Evolutionary conservation across 2,113 vertebrate species (phyloP).

Genomic region (Romanogobio albipinnatus): DNA sequence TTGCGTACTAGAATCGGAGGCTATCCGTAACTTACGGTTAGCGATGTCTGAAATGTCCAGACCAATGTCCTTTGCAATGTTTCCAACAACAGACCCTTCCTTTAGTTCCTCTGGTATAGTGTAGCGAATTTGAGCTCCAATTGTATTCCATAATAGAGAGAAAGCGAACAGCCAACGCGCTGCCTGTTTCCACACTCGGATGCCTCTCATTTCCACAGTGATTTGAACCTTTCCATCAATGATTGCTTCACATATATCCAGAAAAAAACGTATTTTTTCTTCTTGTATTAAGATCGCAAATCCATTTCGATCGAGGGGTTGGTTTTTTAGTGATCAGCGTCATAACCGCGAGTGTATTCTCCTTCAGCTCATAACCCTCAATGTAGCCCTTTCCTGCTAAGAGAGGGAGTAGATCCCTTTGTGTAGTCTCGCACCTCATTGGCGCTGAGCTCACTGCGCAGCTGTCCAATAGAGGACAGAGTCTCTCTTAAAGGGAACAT

Average conservation of each 20-base stretch:
- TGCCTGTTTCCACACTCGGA: constrained; percentile 66
- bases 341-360: constrained; percentile 7
- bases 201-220: constrained; percentile 49
- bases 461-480: constrained; percentile 47
- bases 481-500: constrained; percentile 36
- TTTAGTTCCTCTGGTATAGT: constrained; percentile 75
- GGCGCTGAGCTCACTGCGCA: constrained; percentile 54
- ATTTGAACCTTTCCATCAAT: constrained; percentile 28
- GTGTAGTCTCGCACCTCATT: constrained; percentile 60
- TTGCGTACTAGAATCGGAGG: constrained; percentile 68
- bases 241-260: not conserved
- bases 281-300: constrained; percentile 20
- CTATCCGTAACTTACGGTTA: constrained; percentile 72
- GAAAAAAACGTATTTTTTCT: not conserved
- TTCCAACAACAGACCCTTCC: constrained; percentile 74
- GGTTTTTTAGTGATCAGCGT: constrained; percentile 1
- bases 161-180: constrained; percentile 59
- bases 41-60: constrained; percentile 69
- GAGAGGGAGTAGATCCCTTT: constrained; percentile 63
- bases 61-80: constrained; percentile 76
- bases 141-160: constrained; percentile 72
- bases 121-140: constrained; percentile 68
- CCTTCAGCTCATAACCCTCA: constrained; percentile 12
- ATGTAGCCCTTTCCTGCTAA: constrained; percentile 33
- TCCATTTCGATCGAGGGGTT: not conserved